These are phyloP conservation scores for Melitaea athalia DNA, from an alignment of 2,888 invertebrate species.

Conservation along the genomic window DNA sequence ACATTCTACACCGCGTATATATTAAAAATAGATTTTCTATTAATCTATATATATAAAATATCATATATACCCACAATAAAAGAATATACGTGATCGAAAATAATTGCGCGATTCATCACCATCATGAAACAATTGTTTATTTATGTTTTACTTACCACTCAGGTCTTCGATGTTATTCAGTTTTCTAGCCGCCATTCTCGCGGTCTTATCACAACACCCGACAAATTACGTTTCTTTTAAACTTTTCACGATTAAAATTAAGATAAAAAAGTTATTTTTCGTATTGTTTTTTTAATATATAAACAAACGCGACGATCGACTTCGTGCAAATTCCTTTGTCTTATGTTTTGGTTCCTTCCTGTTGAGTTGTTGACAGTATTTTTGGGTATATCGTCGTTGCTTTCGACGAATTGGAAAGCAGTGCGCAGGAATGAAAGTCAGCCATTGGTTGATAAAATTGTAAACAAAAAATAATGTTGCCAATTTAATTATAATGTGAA, in stretches of 20 bases:
- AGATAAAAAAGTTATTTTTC: constrained; percentile 45
- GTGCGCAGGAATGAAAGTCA: constrained; percentile 29
- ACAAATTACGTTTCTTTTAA: background rate
- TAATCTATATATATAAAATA: too few relatives aligned
- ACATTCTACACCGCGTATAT: constrained; percentile 24
- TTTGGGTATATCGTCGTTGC: constrained; percentile 27
- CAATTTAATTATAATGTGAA: constrained; percentile 23
- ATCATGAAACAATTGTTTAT: constrained; percentile 59
- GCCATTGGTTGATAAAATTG: constrained; percentile 52
- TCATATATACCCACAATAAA: constrained; percentile 18
- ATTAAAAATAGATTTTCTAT: constrained; percentile 38
- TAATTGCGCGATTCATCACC: constrained; percentile 55
- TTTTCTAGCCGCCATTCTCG: constrained; percentile 73
- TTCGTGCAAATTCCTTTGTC: constrained; percentile 49
- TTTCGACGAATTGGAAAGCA: constrained; percentile 46
- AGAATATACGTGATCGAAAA: constrained; percentile 48
- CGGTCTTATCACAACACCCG: background rate
- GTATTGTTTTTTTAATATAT: constrained; percentile 35
- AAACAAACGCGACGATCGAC: constrained; percentile 39
- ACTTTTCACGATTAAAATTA: constrained; percentile 41
- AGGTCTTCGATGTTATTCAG: constrained; percentile 77
- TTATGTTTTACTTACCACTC: constrained; percentile 67
- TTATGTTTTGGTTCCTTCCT: constrained; percentile 56
- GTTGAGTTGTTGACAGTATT: constrained; percentile 33
- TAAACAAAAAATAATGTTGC: constrained; percentile 51